Evolutionary conservation across 1,140 invertebrate genomes (phyloP), one percentile per base, ranked within the genome.

Genomic region (Nephotettix cincticeps): DNA sequence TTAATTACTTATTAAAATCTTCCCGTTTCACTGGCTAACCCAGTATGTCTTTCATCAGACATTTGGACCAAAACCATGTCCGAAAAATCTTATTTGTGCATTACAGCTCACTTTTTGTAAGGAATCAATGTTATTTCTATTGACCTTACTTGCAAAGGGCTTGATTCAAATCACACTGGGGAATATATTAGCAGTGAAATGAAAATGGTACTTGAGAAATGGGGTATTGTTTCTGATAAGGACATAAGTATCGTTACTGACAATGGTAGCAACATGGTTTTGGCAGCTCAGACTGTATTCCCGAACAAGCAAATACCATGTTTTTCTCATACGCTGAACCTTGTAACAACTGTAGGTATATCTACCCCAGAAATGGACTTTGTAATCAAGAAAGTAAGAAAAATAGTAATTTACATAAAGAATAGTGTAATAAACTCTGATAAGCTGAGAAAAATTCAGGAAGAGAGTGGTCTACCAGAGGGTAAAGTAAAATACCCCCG

Each of bases 21-120:
- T n/a, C n/a, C n/a, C n/a, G n/a, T n/a, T n/a, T n/a, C n/a, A n/a
- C n/a, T n/a, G n/a, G n/a, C n/a, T n/a, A n/a, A n/a, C n/a, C n/a
- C n/a, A n/a, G n/a, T n/a, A 78, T 74, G 1, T 77, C 78, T 45
- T 75, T 78, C 71, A n/a, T n/a, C 36, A 40, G 36, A 40, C 17
- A 9, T 40, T 9, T 40, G 36, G 36, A 40, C 36, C 6, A 17
- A 40, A 40, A 40, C 36, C 6, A 40, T 9, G 17, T 40, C 36
- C 6, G 36, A 40, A 40, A 40, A 40, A 40, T 40, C 36, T 40
- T 9, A 17, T n/a, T n/a, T n/a, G n/a, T n/a, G 36, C 6, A 17
- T 40, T 40, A 40, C 36, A 40, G 36, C 36, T 17, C 6, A 40
- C 17, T 40, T 40, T 40, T 40, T 40, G 36, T 6, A 40, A 9